Evolutionary conservation across 2,113 vertebrate species (phyloP), one percentile per base, ranked within the genome.

Genomic region (Empidonax alnorum): DNA sequence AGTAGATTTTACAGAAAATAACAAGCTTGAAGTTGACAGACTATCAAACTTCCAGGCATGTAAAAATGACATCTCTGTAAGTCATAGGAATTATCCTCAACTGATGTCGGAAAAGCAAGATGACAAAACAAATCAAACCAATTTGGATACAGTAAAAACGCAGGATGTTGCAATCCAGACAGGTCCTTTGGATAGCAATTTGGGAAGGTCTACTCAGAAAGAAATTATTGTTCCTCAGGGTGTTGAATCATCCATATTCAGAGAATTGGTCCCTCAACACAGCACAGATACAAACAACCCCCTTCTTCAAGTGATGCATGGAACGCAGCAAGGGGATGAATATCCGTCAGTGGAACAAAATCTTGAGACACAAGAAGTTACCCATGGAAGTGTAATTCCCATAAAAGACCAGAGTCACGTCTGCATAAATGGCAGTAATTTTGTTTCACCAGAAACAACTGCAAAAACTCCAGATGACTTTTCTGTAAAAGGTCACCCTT

Each of bases 161-260:
- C 98, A 98, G 84, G 98, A 98, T 96, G 97, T 96, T 55, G 97
- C 98, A 63, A 98, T 98, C 94, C 98, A 98, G 93, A 95, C 98
- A 58, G 74, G 87, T 53, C 92, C 90, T n/a, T 89, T 46, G 7
- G 78, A 85, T 62, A 87, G 90, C 46, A 90, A 63, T 91, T 93
- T 96, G 68, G 74, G 68, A 52, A 89, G 71, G 55, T 83, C 87
- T 89, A 12, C 1, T 2, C 44, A 79, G 35, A 83, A 53, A 63
- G 91, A 95, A 93, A 67, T 46, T n/a, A 22, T 3, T 65, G 28
- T 78, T 92, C 53, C 72, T 85, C 91, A 80, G 69, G 77, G 35
- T 50, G 74, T 37, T 73, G 75, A 97, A 46, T 94, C 91, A 33
- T 52, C 86, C 75, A 42, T 79, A 6, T 71, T 88, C 67, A 96